A percentile compares a stretch with the other conserved stretches of the same genome.
phyloP scores from a whole-genome alignment of 2,113 vertebrate species.

The Urocitellus parryii region DNA sequence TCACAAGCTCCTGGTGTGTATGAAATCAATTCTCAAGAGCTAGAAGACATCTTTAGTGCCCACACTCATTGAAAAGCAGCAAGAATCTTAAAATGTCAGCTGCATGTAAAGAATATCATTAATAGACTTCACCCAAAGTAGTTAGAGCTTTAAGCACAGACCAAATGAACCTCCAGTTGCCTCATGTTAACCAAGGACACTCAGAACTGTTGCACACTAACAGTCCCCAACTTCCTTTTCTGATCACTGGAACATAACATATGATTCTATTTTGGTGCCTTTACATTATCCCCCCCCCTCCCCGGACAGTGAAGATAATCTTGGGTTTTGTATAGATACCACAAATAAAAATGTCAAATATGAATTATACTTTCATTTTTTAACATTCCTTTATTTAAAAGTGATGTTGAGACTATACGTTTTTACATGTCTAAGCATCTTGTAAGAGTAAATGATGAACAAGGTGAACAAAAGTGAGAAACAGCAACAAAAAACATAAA shows the following conservation, averaged over 20 bases:
- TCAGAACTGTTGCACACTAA: not conserved
- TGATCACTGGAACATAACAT: not conserved
- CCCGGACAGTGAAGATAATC: not conserved
- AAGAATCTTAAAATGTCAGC: slow-evolving; percentile 71
- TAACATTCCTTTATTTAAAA: not conserved
- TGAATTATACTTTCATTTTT: not conserved
- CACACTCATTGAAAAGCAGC: slow-evolving; percentile 66
- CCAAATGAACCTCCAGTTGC: not conserved
- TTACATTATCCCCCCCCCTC: not conserved
- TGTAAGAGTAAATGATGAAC: not conserved
- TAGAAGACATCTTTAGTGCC: slow-evolving; percentile 65
- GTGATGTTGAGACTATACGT: not conserved
- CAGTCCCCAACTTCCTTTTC: not conserved
- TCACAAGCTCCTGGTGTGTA: slow-evolving; percentile 73
- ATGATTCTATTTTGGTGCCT: not conserved
- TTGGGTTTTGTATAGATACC: not conserved
- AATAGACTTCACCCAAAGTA: slow-evolving; percentile 53
- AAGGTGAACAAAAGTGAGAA: not conserved
- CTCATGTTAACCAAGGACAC: not conserved
- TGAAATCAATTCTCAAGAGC: slow-evolving; percentile 72
- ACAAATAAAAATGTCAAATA: not conserved
- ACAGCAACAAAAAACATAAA: not conserved
- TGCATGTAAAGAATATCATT: slow-evolving; percentile 42
- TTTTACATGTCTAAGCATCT: not conserved
- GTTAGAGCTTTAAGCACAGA: slow-evolving; percentile 49